These are phyloP conservation scores for Anastrepha obliqua DNA, from an alignment of 1,140 invertebrate genomes.

Conservation along the genomic window DNA sequence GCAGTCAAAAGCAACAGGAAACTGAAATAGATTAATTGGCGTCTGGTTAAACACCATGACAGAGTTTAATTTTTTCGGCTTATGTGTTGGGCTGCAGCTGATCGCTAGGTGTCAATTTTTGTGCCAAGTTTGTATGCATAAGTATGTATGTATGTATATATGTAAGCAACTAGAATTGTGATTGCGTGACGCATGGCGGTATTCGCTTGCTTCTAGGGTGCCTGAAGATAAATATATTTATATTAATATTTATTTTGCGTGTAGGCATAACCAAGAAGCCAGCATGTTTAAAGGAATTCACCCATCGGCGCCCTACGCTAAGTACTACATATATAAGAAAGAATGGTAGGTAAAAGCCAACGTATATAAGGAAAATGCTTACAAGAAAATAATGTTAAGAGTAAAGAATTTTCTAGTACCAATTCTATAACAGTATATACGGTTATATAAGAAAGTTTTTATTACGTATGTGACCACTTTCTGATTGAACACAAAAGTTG, in stretches of 20 bases:
- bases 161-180: neutral
- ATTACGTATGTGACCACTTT: too few relatives aligned
- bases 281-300: slow-evolving; percentile 4
- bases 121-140: neutral
- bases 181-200: slow-evolving; percentile 21
- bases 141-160: neutral
- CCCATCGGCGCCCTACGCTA: neutral
- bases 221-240: slow-evolving; percentile 24
- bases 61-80: neutral
- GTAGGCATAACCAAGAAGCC: slow-evolving; percentile 38
- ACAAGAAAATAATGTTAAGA: too few relatives aligned
- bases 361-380: too few relatives aligned
- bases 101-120: neutral
- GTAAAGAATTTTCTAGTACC: too few relatives aligned
- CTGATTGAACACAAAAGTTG: too few relatives aligned
- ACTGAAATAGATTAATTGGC: slow-evolving; percentile 41
- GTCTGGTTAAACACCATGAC: slow-evolving; percentile 28
- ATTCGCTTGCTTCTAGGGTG: slow-evolving; percentile 8
- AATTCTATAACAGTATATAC: too few relatives aligned
- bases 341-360: too few relatives aligned
- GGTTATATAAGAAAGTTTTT: too few relatives aligned
- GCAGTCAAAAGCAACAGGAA: neutral
- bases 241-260: slow-evolving; percentile 53
- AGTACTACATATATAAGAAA: too few relatives aligned
- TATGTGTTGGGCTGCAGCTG: neutral